phyloP scores from a whole-genome alignment of 2,888 invertebrate species.

The Ryuthela nishihirai region DNA sequence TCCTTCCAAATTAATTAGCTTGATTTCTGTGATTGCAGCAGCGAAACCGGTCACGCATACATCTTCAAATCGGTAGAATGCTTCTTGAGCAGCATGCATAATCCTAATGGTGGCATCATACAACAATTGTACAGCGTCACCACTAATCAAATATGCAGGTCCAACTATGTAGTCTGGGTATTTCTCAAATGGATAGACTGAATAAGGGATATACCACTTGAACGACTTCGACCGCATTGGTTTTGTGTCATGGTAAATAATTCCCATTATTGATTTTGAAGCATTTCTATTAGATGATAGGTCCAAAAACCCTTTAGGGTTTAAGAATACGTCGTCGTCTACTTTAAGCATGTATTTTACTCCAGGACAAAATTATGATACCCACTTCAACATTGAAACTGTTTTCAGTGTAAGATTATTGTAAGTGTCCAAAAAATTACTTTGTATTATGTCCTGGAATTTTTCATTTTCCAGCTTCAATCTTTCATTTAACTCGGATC shows the following conservation, averaged over 20 bases:
- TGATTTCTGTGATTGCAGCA: constrained; percentile 44
- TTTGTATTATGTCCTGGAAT: constrained; percentile 72
- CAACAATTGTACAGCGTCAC: constrained; percentile 43
- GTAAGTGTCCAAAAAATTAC: constrained; percentile 71
- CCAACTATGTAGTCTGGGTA: constrained; percentile 51
- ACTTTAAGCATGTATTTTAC: constrained; percentile 75
- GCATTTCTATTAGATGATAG: constrained; percentile 25
- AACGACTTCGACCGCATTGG: constrained; percentile 44
- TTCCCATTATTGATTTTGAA: constrained; percentile 30
- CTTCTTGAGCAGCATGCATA: no score
- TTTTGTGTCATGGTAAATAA: constrained; percentile 36
- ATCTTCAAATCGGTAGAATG: constrained; percentile 49
- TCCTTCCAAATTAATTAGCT: constrained; percentile 39
- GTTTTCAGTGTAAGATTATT: constrained; percentile 79
- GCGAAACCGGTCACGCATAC: constrained; percentile 50
- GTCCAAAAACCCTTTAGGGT: constrained; percentile 66
- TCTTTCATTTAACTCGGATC: constrained; percentile 44
- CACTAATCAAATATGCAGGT: constrained; percentile 48
- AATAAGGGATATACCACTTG: constrained; percentile 46
- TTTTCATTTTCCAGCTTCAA: constrained; percentile 62
- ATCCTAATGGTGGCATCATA: constrained; percentile 41
- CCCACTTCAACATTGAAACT: constrained; percentile 76
- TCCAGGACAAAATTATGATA: constrained; percentile 54
- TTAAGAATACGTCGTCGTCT: constrained; percentile 86
- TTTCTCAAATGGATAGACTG: constrained; percentile 42